Conservation (phyloP, 2,113 vertebrate species). For the Charina bottae region DNA sequence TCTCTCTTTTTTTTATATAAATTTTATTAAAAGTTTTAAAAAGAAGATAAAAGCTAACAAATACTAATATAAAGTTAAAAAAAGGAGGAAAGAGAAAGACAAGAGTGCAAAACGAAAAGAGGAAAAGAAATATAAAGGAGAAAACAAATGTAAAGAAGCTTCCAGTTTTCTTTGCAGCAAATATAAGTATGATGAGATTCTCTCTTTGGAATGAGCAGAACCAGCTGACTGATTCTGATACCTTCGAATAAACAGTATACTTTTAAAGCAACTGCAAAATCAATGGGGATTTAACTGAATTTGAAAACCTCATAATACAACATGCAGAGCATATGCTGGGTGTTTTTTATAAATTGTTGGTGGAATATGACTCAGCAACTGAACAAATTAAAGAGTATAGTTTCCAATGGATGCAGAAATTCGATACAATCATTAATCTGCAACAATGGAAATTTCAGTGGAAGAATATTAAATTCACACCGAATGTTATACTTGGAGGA, state of each 20-base stretch:
- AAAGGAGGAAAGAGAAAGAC: too few relatives aligned
- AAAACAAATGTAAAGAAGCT: too few relatives aligned
- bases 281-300: background rate
- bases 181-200: too few relatives aligned
- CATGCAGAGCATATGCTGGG: background rate
- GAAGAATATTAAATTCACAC: background rate
- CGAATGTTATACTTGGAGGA: background rate
- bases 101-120: too few relatives aligned
- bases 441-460: background rate
- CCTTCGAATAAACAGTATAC: background rate
- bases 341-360: background rate
- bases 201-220: background rate
- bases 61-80: too few relatives aligned
- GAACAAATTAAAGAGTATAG: background rate
- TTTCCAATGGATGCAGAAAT: background rate
- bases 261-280: background rate
- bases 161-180: too few relatives aligned
- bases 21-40: too few relatives aligned
- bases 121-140: too few relatives aligned
- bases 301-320: background rate
- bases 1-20: background rate
- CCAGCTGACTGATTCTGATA: background rate
- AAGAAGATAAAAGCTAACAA: too few relatives aligned
- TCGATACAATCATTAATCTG: background rate
- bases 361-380: background rate